These are phyloP conservation scores for Tridacna crocea DNA, from an alignment of 2,888 invertebrate genomes.

Conservation along the genomic window DNA sequence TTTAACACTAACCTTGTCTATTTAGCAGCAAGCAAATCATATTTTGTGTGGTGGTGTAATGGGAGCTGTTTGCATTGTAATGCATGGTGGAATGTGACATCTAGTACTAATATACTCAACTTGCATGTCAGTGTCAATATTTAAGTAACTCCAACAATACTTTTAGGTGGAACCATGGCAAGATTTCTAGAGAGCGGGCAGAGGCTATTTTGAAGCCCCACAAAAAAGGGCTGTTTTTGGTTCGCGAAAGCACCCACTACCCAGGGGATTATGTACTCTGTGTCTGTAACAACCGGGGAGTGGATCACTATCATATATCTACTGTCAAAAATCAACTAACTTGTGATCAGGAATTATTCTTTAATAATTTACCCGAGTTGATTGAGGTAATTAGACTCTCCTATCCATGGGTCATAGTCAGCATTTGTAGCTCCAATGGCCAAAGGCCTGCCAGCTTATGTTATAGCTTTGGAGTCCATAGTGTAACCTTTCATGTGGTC, in stretches of 20 bases:
- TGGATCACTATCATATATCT: slow-evolving; percentile 97
- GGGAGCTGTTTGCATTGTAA: neutral
- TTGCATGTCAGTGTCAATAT: neutral
- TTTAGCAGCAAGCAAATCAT: too few relatives aligned
- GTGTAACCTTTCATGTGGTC: neutral
- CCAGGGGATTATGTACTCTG: slow-evolving; percentile 99
- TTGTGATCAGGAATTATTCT: slow-evolving; percentile 99
- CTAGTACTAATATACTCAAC: neutral
- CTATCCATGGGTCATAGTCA: neutral
- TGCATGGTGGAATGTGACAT: neutral
- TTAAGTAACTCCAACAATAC: neutral
- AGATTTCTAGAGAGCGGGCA: slow-evolving; percentile 96
- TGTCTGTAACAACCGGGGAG: slow-evolving; percentile 91
- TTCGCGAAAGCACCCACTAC: slow-evolving; percentile 99
- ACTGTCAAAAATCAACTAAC: slow-evolving; percentile 94
- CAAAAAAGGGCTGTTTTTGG: slow-evolving; percentile 94
- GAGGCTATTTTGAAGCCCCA: slow-evolving; percentile 92
- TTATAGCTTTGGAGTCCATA: neutral
- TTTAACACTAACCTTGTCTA: too few relatives aligned
- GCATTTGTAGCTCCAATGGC: neutral
- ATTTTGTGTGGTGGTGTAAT: neutral
- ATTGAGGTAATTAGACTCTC: slow-evolving; percentile 89
- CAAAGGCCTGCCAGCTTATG: neutral
- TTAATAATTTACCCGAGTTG: slow-evolving; percentile 96
- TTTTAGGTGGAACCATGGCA: slow-evolving; percentile 97